Evolutionary conservation across 1,140 invertebrate genomes (phyloP), one percentile per base, ranked within the genome.

Genomic region (Cheumatopsyche charites): DNA sequence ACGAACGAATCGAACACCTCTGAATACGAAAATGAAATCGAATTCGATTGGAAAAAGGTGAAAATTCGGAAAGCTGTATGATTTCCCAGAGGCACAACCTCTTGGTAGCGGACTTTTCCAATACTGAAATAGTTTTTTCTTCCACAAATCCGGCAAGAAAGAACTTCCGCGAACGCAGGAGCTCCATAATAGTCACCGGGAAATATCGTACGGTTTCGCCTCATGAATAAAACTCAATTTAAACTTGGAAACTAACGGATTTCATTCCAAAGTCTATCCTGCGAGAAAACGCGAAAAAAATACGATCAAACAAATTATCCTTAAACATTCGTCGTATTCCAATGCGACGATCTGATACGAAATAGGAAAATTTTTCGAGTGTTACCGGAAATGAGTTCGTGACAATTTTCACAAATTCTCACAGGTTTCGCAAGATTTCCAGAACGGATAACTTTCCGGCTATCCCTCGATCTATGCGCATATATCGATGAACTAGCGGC

Each of bases 101-200:
- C 12, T 23, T 62, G 41, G 25, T 19, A 47, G 29, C 52, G 25
- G 47, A 70, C 62, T 72, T 67, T 45, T 19, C 19, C 29, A 25
- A 29, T 52, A 47, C 49, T 72, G 52, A 72, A 71, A 68, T 58
- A 55, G 41, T 29, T 52, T 68, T 67, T 49, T 21, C 66, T 42
- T 55, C 21, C 66, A 21, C 36, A 68, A 68, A 68, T 68, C 66
- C 43, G 25, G 66, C 43, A 68, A 41, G 66, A 68, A 68, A 68
- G 42, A 23, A 55, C 66, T 68, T 68, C 66, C 66, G 66, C 45
- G 47, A 29, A 42, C 6, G 2, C 23, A 21, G 47, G 66, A 23
- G 25, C 21, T 9, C 43, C 36, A 29, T 68, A 55, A 68, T 36
- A 55, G 66, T 68, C 62, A 63, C 21, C 17, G 43, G 45, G 17